These are phyloP conservation scores for Tinea semifulvella DNA, from an alignment of 2,888 invertebrate genomes.

Conservation along the genomic window DNA sequence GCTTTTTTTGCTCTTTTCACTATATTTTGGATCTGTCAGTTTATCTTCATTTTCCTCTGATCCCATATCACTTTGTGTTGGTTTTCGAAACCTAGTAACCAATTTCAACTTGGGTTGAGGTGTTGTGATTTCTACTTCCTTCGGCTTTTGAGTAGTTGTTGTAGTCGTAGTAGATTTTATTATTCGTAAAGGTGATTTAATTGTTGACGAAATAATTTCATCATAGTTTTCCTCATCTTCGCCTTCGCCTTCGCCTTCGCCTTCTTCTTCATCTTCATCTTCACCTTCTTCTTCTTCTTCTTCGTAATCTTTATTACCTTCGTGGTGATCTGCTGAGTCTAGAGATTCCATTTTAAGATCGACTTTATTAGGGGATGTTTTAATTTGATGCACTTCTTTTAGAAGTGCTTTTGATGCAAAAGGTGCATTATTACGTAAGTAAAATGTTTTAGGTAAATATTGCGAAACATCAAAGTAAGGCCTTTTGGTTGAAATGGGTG, in stretches of 20 bases:
- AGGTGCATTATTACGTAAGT: slow-evolving; percentile 31
- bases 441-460: slow-evolving; percentile 27
- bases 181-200: background rate
- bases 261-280: slow-evolving; percentile 28
- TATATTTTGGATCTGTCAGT: slow-evolving; percentile 32
- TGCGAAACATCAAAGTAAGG: slow-evolving; percentile 31
- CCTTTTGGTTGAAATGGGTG: slow-evolving; percentile 22
- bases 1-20: slow-evolving; percentile 50
- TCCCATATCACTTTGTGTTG: slow-evolving; percentile 22
- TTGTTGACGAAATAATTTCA: slow-evolving; percentile 22
- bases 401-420: slow-evolving; percentile 24
- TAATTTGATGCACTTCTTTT: slow-evolving; percentile 18
- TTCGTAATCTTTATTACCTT: slow-evolving; percentile 21
- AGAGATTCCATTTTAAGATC: background rate
- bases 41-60: slow-evolving; percentile 18
- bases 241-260: slow-evolving; percentile 27
- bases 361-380: background rate
- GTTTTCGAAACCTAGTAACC: slow-evolving; percentile 41
- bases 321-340: slow-evolving; percentile 16
- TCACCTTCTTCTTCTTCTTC: slow-evolving; percentile 35
- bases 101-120: slow-evolving; percentile 31
- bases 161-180: slow-evolving; percentile 16
- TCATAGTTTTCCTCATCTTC: slow-evolving; percentile 24
- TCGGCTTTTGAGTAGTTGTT: slow-evolving; percentile 28
- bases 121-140: slow-evolving; percentile 20